Conservation (phyloP, 64 coral and sea anemone species). For the Acropora tenuis region DNA sequence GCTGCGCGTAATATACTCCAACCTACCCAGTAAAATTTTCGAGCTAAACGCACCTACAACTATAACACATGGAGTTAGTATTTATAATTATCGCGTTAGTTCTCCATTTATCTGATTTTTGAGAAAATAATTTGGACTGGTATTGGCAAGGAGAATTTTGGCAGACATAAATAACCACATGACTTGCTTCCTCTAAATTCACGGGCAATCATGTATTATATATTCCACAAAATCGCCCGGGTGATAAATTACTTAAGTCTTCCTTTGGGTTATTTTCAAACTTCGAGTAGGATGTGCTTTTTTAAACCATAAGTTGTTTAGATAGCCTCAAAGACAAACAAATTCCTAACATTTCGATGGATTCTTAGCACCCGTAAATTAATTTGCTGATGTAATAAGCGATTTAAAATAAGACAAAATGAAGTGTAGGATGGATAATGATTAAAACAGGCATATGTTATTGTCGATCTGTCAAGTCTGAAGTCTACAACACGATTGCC, state of each 20-base stretch:
- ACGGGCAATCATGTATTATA: neutral
- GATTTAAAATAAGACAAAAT: neutral
- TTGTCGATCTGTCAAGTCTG: neutral
- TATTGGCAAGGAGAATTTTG: too few species aligned
- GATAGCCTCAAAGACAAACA: conserved; percentile 15
- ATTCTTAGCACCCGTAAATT: neutral
- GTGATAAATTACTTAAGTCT: neutral
- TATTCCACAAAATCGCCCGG: neutral
- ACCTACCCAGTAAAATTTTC: too few species aligned
- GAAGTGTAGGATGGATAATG: neutral
- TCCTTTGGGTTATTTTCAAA: neutral
- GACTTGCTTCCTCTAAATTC: neutral
- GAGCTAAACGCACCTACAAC: too few species aligned
- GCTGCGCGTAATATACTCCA: too few species aligned
- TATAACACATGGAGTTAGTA: too few species aligned
- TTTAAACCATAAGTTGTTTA: neutral
- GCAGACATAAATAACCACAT: too few species aligned
- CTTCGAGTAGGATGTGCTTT: neutral
- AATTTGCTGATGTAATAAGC: neutral
- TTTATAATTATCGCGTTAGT: too few species aligned
- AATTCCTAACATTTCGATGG: conserved; percentile 14
- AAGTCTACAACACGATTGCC: neutral
- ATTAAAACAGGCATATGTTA: conserved; percentile 4
- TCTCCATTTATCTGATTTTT: too few species aligned
- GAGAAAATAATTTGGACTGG: too few species aligned